Percentiles rank a stretch among this genome's conserved stretches.
Evolutionary conservation across 1,140 invertebrate species (phyloP).

Genomic region (Drosophila oshimai): DNA sequence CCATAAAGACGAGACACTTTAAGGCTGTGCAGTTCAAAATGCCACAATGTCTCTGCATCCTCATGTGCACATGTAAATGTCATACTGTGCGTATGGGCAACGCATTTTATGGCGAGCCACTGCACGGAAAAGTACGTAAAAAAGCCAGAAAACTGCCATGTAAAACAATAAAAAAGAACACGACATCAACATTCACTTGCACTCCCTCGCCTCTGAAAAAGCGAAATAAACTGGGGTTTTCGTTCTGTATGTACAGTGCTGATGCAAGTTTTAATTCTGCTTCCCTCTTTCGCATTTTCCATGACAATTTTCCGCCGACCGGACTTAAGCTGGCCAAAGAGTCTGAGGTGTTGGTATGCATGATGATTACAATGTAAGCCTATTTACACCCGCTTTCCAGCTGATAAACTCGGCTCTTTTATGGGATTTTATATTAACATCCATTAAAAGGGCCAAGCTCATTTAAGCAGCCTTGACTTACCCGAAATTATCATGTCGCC

Average conservation of each 20-base stretch:
- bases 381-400: slow-evolving; percentile 55
- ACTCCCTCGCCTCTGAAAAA: slow-evolving; percentile 14
- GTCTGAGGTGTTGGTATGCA: slow-evolving; percentile 17
- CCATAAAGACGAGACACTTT: slow-evolving; percentile 38
- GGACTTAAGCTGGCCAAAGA: background rate
- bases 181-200: slow-evolving; percentile 16
- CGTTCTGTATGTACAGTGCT: slow-evolving; percentile 14
- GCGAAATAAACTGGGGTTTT: slow-evolving; percentile 38
- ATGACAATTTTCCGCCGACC: slow-evolving; percentile 46
- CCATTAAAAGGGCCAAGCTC: no score
- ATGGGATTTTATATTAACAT: slow-evolving; percentile 10
- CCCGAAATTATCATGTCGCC: slow-evolving; percentile 95
- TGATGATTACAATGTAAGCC: slow-evolving; percentile 71
- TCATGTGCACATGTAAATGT: background rate
- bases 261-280: slow-evolving; percentile 47
- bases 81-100: slow-evolving; percentile 53
- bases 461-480: slow-evolving; percentile 84
- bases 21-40: slow-evolving; percentile 7
- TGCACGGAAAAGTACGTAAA: background rate
- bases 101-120: slow-evolving; percentile 29
- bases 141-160: slow-evolving; percentile 17
- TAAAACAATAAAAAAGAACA: slow-evolving; percentile 28
- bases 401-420: slow-evolving; percentile 47
- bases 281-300: slow-evolving; percentile 20
- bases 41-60: slow-evolving; percentile 25